These are phyloP conservation scores for Pteropus alecto DNA, from an alignment of 2,113 vertebrate species.

Conservation along the genomic window DNA sequence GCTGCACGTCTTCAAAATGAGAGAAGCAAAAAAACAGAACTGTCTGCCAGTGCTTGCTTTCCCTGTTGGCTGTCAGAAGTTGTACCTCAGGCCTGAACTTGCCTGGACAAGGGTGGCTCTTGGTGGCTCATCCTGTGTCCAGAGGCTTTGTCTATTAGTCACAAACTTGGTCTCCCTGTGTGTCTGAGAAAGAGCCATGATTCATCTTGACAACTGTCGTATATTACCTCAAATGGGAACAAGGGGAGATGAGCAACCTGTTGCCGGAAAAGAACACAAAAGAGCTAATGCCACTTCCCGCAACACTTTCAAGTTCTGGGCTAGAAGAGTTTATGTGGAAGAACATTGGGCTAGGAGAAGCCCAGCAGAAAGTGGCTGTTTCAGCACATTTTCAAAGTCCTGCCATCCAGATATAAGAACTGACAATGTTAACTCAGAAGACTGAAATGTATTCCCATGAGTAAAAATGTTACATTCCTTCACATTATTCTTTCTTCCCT, in stretches of 20 bases:
- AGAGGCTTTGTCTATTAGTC: conserved; percentile 80
- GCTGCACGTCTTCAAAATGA: conserved; percentile 52
- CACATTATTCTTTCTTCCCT: conserved; percentile 12
- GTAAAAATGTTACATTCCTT: conserved; percentile 48
- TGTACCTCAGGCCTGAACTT: conserved; percentile 78
- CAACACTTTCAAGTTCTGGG: conserved; percentile 78
- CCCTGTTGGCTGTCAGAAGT: conserved; percentile 71
- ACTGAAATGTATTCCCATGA: conserved; percentile 17
- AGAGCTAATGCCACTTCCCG: conserved; percentile 70
- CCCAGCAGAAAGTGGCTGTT: conserved; percentile 39
- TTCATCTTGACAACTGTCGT: conserved; percentile 84
- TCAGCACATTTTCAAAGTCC: conserved; percentile 51
- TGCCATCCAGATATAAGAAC: background rate
- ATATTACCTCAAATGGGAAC: conserved; percentile 74
- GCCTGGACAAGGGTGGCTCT: conserved; percentile 77
- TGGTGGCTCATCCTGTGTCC: conserved; percentile 80
- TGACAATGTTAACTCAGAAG: background rate
- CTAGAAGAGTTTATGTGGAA: conserved; percentile 71
- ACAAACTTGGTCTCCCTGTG: conserved; percentile 74
- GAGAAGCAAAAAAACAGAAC: conserved; percentile 70
- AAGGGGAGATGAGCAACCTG: conserved; percentile 75
- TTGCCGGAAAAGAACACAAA: conserved; percentile 69
- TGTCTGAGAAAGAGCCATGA: conserved; percentile 83
- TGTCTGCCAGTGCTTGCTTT: conserved; percentile 49
- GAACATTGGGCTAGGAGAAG: conserved; percentile 63